These are phyloP conservation scores for Babylonia areolata DNA, from an alignment of 1,140 invertebrate genomes.

Conservation along the genomic window DNA sequence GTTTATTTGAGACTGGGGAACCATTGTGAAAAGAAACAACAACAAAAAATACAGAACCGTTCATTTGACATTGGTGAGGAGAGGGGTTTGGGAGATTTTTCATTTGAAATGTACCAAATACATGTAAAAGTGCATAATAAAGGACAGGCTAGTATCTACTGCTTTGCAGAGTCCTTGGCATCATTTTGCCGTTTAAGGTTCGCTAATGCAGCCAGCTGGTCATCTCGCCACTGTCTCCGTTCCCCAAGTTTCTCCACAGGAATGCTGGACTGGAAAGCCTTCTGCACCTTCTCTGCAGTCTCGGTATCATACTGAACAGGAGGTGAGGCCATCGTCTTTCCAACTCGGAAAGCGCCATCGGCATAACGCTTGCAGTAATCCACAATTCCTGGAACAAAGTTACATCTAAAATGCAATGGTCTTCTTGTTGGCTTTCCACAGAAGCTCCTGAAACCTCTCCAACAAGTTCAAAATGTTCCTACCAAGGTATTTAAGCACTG, in stretches of 20 bases:
- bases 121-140: too few relatives aligned
- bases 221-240: conserved; percentile 88
- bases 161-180: neutral
- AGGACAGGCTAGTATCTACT: neutral
- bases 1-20: too few relatives aligned
- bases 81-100: neutral
- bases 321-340: conserved; percentile 84
- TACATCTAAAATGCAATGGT: too few relatives aligned
- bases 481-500: too few relatives aligned
- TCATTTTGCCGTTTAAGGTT: conserved; percentile 81
- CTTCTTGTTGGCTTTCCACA: too few relatives aligned
- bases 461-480: too few relatives aligned
- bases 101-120: neutral
- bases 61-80: too few relatives aligned
- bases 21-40: too few relatives aligned
- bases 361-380: conserved; percentile 86
- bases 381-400: conserved; percentile 79
- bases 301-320: conserved; percentile 83
- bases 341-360: conserved; percentile 86
- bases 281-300: conserved; percentile 68
- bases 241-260: conserved; percentile 86
- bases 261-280: conserved; percentile 80
- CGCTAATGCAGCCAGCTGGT: conserved; percentile 87
- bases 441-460: too few relatives aligned
- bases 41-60: too few relatives aligned